phyloP scores from a whole-genome alignment of 2,888 invertebrate genomes.

The Helleia helle region DNA sequence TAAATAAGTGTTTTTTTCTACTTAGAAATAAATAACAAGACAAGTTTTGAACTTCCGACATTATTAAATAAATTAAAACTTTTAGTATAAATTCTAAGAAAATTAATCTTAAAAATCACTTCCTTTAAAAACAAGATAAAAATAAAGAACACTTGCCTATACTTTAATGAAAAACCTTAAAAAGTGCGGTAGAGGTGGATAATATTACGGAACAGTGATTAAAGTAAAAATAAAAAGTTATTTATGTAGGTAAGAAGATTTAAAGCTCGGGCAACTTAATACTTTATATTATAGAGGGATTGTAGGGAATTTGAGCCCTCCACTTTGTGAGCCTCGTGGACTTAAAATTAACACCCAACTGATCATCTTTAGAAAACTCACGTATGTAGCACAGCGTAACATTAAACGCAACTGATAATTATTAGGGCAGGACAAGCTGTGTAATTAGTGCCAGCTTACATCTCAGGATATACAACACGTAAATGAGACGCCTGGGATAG shows the following conservation, averaged over 20 bases:
- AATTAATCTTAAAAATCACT: slow-evolving; percentile 7
- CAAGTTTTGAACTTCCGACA: neutral
- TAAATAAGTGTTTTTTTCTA: too few relatives aligned
- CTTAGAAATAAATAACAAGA: too few relatives aligned
- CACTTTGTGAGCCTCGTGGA: too few relatives aligned
- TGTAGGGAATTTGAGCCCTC: too few relatives aligned
- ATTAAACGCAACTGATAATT: too few relatives aligned
- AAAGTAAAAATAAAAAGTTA: slow-evolving; percentile 9
- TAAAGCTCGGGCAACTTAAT: neutral
- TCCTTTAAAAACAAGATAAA: slow-evolving; percentile 8
- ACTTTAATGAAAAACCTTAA: slow-evolving; percentile 5
- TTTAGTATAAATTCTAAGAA: slow-evolving; percentile 5
- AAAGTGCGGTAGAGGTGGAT: slow-evolving; percentile 6
- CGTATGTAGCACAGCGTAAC: too few relatives aligned
- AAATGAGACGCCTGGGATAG: too few relatives aligned
- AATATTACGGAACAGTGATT: slow-evolving; percentile 5
- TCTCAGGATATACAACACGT: too few relatives aligned
- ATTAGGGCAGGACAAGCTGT: too few relatives aligned
- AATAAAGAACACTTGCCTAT: slow-evolving; percentile 6
- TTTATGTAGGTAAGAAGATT: slow-evolving; percentile 3
- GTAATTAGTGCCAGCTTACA: too few relatives aligned
- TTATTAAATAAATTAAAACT: slow-evolving; percentile 6
- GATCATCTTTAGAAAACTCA: too few relatives aligned
- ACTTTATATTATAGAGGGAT: neutral
- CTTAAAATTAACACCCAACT: too few relatives aligned